Evolutionary conservation across 2,113 vertebrate genomes (phyloP), one percentile per base, ranked within the genome.

Genomic region (Strigops habroptila): DNA sequence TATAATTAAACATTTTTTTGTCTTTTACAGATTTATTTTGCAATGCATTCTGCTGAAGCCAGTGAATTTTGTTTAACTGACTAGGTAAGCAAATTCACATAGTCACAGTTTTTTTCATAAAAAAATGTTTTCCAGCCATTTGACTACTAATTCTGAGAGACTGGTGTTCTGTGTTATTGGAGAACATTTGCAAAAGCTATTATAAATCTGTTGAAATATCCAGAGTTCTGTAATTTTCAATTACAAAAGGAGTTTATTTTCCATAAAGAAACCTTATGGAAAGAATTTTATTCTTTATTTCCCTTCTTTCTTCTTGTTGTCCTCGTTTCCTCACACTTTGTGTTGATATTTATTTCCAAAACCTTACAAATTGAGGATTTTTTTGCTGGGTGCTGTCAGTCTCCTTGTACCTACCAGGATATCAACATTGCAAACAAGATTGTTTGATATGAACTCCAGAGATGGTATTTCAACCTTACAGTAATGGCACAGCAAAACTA

Each of bases 81-180:
- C 8, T 41, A 70, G 91, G 94, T 97, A 95, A 91, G 91, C 7
- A 88, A 81, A 91, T 87, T 57, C 21, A 3, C 12, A 12, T 27
- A 64, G 27, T 48, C 18, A 22, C 9, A 41, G 2, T 46, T 8
- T 73, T 80, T 63, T 78, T 79, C 4, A 9, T 30, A 19, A 31
- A 84, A 31, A 84, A 69, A 14, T n/a, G 0, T 48, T 87, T 78
- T 82, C 11, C 28, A 82, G 25, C 39, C 3, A 48, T 60, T 88
- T 68, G 16, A 4, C 19, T 59, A 53, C 17, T 77, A 77, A 69
- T 80, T 85, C 41, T 59, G 69, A 71, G 33, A 60, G 11, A n/a
- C 0, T 71, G 6, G 1, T 19, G 5, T 75, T 81, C n/a, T 55
- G 1, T 6, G 7, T n/a, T 82, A 6, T 41, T 63, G 33, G 12